Base-by-base conservation (phyloP, 2,113 vertebrate genomes). In the Proterorhinus semilunaris region DNA sequence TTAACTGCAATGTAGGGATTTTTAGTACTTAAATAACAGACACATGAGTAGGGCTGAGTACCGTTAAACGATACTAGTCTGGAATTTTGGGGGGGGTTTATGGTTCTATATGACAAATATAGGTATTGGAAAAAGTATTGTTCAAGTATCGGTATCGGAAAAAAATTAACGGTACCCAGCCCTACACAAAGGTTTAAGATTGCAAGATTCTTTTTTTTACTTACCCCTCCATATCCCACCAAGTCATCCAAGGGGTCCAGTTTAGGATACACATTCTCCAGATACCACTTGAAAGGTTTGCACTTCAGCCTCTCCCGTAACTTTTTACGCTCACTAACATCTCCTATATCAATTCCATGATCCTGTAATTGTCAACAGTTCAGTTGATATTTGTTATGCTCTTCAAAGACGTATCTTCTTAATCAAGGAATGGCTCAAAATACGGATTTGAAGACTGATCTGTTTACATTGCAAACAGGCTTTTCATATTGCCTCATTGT, bases 271-370 rank as follows among this genome's bases (percentile, higher is more conserved):
- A 98, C 94, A 0, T 97, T 95, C 62, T 98, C 96, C 88, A 98
- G 79, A 78, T 98, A 98, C 96, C 96, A 98, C 86, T 96, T 95
- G 83, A 98, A 98, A 47, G 94, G 95, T 80, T 96, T 98, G 75
- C 96, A 98, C 7, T 96, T 95, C 63, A 98, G 78, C 74, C 84
- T 94, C 71, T 95, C 93, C 79, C 95, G 89, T 48, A 98, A 75
- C 0, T 93, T 90, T 78, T 93, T 96, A 83, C 95, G 94, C 77
- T 98, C 96, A 0, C 95, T 93, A 42, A 96, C 75, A 49, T 98
- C 94, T 0, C 96, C 96, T 0, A 98, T 96, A 82, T 98, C 96
- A 72, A 98, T 94, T 3, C 95, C 95, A 6, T 96, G 96, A 53
- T 96, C 94, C 96, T 98, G 86, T 52, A 73, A 15, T 17, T 10